Evolutionary conservation across 1,140 invertebrate genomes (phyloP).

Genomic region (Uloborus diversus): DNA sequence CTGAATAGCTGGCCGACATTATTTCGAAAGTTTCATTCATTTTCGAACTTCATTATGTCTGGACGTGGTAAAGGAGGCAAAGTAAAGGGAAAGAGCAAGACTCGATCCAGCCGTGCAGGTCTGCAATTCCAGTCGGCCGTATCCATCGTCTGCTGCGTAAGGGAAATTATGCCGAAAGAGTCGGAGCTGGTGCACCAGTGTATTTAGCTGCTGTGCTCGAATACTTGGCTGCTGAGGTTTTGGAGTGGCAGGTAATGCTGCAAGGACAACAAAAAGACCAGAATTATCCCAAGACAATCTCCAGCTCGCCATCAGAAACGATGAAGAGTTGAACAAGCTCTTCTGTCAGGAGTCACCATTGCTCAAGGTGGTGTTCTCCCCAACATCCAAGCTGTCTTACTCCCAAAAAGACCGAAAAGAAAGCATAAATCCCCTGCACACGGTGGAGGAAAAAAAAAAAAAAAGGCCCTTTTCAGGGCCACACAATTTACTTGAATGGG

Average conservation of each 20-base stretch:
- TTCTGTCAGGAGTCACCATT: constrained; percentile 81
- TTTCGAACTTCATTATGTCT: constrained; percentile 60
- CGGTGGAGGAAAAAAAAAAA: too few relatives aligned
- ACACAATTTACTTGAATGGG: too few relatives aligned
- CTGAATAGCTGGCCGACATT: too few relatives aligned
- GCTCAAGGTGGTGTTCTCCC: constrained; percentile 84
- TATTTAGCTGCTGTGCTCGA: constrained; percentile 74
- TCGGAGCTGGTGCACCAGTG: constrained; percentile 70
- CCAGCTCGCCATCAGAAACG: constrained; percentile 82
- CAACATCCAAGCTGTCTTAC: constrained; percentile 76
- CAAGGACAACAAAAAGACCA: constrained; percentile 71
- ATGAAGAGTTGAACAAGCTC: constrained; percentile 83
- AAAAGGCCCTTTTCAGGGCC: too few relatives aligned
- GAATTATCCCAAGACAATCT: constrained; percentile 83
- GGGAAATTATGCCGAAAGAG: constrained; percentile 62
- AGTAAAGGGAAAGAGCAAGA: constrained; percentile 60
- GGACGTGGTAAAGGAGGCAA: constrained; percentile 61
- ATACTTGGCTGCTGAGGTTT: constrained; percentile 75
- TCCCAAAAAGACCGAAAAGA: constrained; percentile 73
- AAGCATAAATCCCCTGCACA: constrained; percentile 30
- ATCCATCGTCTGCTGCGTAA: constrained; percentile 67
- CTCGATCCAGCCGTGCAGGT: constrained; percentile 65
- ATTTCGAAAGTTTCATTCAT: too few relatives aligned
- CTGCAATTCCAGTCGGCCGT: constrained; percentile 68
- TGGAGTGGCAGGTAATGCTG: constrained; percentile 82